A percentile compares a stretch with the other conserved stretches of the same genome.
Conservation (phyloP, 2,797 vertebrate genomes). For the Tamandua tetradactyla region DNA sequence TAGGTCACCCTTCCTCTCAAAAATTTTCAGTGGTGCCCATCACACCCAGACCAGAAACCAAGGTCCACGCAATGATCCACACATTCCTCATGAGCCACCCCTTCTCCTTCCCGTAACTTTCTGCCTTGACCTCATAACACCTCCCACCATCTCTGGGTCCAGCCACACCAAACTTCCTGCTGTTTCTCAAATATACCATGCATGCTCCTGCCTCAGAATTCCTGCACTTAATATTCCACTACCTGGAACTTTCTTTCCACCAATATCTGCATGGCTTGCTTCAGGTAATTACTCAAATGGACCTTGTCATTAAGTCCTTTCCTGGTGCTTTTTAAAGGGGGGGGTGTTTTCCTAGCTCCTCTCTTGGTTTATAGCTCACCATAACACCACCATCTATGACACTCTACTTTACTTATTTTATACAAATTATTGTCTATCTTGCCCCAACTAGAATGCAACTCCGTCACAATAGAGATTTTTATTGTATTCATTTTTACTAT, state of each 20-base stretch:
- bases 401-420: constrained; percentile 9
- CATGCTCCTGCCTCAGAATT: not conserved
- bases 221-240: not conserved
- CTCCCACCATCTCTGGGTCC: not conserved
- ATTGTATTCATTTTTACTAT: not conserved
- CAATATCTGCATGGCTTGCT: not conserved
- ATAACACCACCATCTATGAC: not conserved
- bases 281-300: constrained; percentile 29
- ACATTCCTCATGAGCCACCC: no score
- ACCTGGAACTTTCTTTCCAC: constrained; percentile 31
- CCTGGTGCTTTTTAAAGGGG: not conserved
- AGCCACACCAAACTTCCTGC: not conserved
- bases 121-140: not conserved
- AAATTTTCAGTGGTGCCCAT: no score
- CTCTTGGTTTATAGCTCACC: constrained; percentile 12
- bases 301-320: not conserved
- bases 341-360: not conserved
- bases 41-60: not conserved
- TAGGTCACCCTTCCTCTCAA: not conserved
- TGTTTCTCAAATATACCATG: not conserved
- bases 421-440: constrained; percentile 22
- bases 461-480: not conserved
- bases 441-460: not conserved
- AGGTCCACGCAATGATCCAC: not conserved
- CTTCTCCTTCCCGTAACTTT: not conserved